Conservation (phyloP, 2,888 invertebrate genomes). For the Cyaniris semiargus region DNA sequence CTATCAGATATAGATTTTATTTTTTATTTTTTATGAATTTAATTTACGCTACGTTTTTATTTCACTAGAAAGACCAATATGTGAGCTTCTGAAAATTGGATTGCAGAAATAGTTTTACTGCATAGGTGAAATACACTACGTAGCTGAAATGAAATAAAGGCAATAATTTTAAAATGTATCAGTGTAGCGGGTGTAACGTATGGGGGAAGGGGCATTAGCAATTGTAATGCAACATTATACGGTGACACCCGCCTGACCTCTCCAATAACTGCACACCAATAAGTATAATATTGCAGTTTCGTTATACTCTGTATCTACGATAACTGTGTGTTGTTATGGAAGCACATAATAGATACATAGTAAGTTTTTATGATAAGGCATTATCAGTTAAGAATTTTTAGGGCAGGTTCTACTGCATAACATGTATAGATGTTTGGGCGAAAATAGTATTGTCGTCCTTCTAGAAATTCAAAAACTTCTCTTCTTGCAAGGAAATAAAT, state of each 20-base stretch:
- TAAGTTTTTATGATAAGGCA: too few relatives aligned
- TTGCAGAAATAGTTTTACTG: too few relatives aligned
- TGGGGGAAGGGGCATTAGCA: slow-evolving; percentile 7
- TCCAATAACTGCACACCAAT: slow-evolving; percentile 14
- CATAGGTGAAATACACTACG: too few relatives aligned
- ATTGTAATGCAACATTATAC: neutral
- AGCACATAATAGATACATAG: neutral
- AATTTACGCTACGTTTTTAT: neutral
- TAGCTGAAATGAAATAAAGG: neutral
- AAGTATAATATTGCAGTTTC: slow-evolving; percentile 24
- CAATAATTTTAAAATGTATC: slow-evolving; percentile 3
- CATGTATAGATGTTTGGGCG: too few relatives aligned
- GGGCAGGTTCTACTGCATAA: neutral
- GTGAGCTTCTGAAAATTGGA: too few relatives aligned
- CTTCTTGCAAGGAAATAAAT: too few relatives aligned
- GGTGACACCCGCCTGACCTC: slow-evolving; percentile 21
- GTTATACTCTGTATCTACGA: neutral
- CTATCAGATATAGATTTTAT: too few relatives aligned
- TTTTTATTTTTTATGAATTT: neutral
- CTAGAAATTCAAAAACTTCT: too few relatives aligned
- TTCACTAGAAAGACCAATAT: neutral
- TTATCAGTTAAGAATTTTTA: neutral
- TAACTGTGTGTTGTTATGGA: neutral
- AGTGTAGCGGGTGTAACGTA: neutral
- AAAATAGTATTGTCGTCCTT: too few relatives aligned